Percentiles rank a stretch among this genome's conserved stretches.
These are phyloP conservation scores for Alloscopus bannaensis DNA, from an alignment of 2,888 invertebrate genomes.

Conservation along the genomic window DNA sequence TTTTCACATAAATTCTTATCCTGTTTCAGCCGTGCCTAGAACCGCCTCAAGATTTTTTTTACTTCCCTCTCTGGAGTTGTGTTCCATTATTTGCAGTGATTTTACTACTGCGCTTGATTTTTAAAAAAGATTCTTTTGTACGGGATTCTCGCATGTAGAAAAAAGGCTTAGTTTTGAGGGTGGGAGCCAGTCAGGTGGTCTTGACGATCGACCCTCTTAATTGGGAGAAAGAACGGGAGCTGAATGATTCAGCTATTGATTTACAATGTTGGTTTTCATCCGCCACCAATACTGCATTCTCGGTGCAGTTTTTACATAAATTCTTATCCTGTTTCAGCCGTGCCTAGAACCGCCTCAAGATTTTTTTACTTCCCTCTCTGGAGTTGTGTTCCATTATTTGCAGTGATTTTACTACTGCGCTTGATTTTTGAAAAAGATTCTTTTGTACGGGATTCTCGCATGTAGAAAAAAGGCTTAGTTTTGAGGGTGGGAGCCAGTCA, in stretches of 20 bases:
- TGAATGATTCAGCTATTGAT: conserved; percentile 41
- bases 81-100: neutral
- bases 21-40: neutral
- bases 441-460: too few relatives aligned
- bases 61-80: neutral
- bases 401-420: too few relatives aligned
- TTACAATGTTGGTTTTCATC: conserved; percentile 44
- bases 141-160: too few relatives aligned
- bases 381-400: neutral
- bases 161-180: conserved; percentile 9
- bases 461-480: too few relatives aligned
- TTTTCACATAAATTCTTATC: conserved; percentile 4
- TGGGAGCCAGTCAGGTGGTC: conserved; percentile 51
- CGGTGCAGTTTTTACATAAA: conserved; percentile 11
- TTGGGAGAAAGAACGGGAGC: conserved; percentile 9
- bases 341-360: conserved; percentile 16
- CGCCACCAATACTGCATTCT: neutral
- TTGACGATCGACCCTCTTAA: neutral
- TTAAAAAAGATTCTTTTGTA: too few relatives aligned
- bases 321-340: neutral
- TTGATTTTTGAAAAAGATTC: too few relatives aligned
- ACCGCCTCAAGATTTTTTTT: conserved; percentile 14
- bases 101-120: too few relatives aligned
- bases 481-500: conserved; percentile 35
- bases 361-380: neutral